Conservation (phyloP, 35 echinoderm and acorn worm species). For the Hemicentrotus pulcherrimus region DNA sequence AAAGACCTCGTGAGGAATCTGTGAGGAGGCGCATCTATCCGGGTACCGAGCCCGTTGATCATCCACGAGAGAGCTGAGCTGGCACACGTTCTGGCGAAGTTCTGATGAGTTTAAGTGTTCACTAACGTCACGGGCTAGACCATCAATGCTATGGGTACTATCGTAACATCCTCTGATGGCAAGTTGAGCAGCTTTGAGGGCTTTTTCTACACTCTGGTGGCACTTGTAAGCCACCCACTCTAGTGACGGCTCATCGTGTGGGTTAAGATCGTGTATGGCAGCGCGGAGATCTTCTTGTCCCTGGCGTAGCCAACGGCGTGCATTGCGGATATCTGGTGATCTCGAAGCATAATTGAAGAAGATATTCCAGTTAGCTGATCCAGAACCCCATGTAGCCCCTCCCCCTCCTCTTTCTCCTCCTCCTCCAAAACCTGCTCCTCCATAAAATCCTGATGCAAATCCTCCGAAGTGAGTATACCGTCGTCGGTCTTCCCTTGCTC, state of each 20-base stretch:
- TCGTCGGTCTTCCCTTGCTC: neutral
- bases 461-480: constrained; percentile 39
- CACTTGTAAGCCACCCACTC: constrained; percentile 42
- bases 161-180: neutral
- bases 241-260: constrained; percentile 12
- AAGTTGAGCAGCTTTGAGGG: constrained; percentile 22
- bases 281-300: constrained; percentile 35
- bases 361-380: neutral
- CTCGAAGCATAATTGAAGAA: neutral
- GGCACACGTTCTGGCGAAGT: neutral
- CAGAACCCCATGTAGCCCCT: neutral
- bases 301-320: constrained; percentile 61
- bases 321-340: constrained; percentile 47
- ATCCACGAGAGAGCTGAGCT: neutral
- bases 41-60: neutral
- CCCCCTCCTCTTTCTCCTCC: neutral
- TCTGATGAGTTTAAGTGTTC: neutral
- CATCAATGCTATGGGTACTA: neutral
- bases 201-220: constrained; percentile 40
- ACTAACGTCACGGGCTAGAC: neutral
- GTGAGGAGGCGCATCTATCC: neutral
- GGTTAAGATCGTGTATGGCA: neutral
- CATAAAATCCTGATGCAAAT: neutral
- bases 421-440: neutral
- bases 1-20: neutral